These are phyloP conservation scores for Dissostichus mawsoni DNA, from an alignment of 2,113 vertebrate species.

Conservation along the genomic window DNA sequence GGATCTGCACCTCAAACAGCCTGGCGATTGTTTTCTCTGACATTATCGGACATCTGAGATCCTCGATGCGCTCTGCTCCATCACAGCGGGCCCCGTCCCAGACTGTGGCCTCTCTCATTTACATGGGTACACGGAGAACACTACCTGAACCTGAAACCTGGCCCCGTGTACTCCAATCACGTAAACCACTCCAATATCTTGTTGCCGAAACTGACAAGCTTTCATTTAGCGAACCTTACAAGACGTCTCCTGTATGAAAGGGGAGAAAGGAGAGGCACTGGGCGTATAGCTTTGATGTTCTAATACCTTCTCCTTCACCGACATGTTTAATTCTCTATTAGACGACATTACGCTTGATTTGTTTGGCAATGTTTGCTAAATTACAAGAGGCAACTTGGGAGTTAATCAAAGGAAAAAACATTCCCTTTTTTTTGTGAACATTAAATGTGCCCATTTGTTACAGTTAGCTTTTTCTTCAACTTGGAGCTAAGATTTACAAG, in stretches of 20 bases:
- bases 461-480: slow-evolving; percentile 28
- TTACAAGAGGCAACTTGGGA: slow-evolving; percentile 43
- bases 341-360: slow-evolving; percentile 49
- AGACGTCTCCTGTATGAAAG: slow-evolving; percentile 67
- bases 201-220: slow-evolving; percentile 75
- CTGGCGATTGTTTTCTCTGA: slow-evolving; percentile 67
- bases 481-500: slow-evolving; percentile 58
- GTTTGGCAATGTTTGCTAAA: slow-evolving; percentile 58
- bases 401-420: slow-evolving; percentile 59
- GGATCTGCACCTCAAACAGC: slow-evolving; percentile 59
- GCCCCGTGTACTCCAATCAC: slow-evolving; percentile 50
- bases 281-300: slow-evolving; percentile 72
- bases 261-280: slow-evolving; percentile 58
- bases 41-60: slow-evolving; percentile 79
- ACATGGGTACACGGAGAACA: slow-evolving; percentile 59
- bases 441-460: slow-evolving; percentile 30
- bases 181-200: slow-evolving; percentile 62
- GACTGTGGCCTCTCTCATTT: slow-evolving; percentile 71
- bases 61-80: slow-evolving; percentile 33
- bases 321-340: slow-evolving; percentile 64
- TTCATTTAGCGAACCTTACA: slow-evolving; percentile 70
- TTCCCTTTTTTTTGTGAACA: slow-evolving; percentile 26
- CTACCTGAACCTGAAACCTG: slow-evolving; percentile 67
- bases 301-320: slow-evolving; percentile 67
- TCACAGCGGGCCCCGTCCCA: slow-evolving; percentile 45